phyloP scores from a whole-genome alignment of 2,113 vertebrate genomes.

The Ancistrus triradiatus region DNA sequence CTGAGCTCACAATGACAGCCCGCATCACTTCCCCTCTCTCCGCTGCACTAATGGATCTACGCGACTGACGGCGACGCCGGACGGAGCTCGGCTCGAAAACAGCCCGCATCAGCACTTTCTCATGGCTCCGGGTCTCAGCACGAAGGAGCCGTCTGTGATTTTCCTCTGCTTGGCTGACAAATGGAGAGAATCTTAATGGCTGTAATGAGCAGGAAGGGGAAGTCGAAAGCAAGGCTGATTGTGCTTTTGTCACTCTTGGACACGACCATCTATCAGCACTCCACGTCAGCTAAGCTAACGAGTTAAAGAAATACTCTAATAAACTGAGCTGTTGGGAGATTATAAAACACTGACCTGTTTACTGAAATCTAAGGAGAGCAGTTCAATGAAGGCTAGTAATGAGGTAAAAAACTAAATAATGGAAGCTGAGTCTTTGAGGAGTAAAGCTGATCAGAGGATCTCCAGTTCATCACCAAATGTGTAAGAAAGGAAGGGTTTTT shows the following conservation, averaged over 20 bases:
- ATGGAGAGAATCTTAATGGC: conserved; percentile 9
- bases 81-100: conserved; percentile 59
- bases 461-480: too few species aligned
- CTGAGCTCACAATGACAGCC: conserved; percentile 63
- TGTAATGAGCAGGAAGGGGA: conserved; percentile 25
- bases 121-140: conserved; percentile 31
- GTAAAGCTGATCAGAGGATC: too few species aligned
- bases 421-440: too few species aligned
- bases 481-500: too few species aligned
- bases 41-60: conserved; percentile 60
- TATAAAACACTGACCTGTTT: not conserved
- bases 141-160: conserved; percentile 11
- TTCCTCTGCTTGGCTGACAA: conserved; percentile 19
- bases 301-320: too few species aligned
- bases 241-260: not conserved
- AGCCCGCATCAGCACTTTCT: conserved; percentile 64
- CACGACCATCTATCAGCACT: not conserved
- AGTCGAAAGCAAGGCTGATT: conserved; percentile 2
- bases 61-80: conserved; percentile 51
- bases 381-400: too few species aligned
- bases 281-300: too few species aligned
- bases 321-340: too few species aligned
- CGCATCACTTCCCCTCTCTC: conserved; percentile 63
- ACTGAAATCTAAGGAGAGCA: too few species aligned
- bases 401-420: too few species aligned